Evolutionary conservation across 2,888 invertebrate genomes (phyloP), one percentile per base, ranked within the genome.

Genomic region (Orchestes rusci): DNA sequence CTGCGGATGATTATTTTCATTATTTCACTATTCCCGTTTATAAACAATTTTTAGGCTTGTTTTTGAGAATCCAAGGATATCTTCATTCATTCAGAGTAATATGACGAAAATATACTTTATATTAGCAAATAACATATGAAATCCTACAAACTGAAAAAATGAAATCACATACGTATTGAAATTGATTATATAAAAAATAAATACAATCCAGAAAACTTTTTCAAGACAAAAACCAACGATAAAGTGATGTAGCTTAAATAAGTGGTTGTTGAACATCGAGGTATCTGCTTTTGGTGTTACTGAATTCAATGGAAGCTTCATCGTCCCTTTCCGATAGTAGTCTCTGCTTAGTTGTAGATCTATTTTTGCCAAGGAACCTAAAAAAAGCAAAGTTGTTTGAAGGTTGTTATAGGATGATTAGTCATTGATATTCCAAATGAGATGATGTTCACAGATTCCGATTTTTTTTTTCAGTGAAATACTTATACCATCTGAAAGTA

Each of bases 321-420:
- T 65, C 62, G 19, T 68, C 64, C 19, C 66, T 65, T 3, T 60
- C 61, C 8, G 65, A 62, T 15, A 72, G 58, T 28, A 67, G 61
- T 41, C 69, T 64, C 42, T 70, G 69, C 13, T 66, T 63, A 4
- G 67, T 67, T 28, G 63, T 61, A 4, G 33, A 33, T 18, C 19
- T 30, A 27, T 64, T 60, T 54, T 65, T 64, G 38, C 67, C 66
- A 53, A 71, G 65, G 42, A 71, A 61, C 54, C 72, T 72, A 62
- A 3, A 63, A 49, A 16, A 48, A 45, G 43, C 28, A 43, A 41
- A 28, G 38, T 42, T 12, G 10, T 23, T 23, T 23, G n/a, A n/a
- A n/a, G n/a, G n/a, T n/a, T n/a, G n/a, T n/a, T n/a, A n/a, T n/a
- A n/a, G n/a, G n/a, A n/a, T n/a, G n/a, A n/a, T n/a, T 5, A 23